These are phyloP conservation scores for Nycticorax nycticorax DNA, from an alignment of 2,113 vertebrate genomes.

Conservation along the genomic window DNA sequence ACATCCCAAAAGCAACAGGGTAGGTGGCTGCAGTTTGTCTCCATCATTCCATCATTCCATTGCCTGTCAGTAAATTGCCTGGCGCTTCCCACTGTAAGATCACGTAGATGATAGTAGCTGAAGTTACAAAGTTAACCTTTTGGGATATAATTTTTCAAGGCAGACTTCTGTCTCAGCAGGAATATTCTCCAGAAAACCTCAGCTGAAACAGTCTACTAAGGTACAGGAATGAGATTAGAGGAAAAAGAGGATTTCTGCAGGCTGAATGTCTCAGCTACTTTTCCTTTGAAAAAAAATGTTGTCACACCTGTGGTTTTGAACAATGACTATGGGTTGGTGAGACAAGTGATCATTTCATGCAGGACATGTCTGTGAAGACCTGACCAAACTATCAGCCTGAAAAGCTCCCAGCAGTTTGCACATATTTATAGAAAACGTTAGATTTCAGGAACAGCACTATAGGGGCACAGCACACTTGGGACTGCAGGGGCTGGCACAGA, in stretches of 20 bases:
- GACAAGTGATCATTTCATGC: not conserved
- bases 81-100: not conserved
- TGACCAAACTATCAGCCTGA: not conserved
- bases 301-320: not conserved
- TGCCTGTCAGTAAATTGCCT: not conserved
- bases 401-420: not conserved
- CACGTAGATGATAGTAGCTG: not conserved
- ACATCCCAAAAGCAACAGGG: not conserved
- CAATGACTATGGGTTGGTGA: not conserved
- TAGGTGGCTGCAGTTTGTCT: not conserved
- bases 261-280: not conserved
- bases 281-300: not conserved
- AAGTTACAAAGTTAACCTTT: not conserved
- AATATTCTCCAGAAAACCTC: not conserved
- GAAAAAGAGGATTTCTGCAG: not conserved
- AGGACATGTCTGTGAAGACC: not conserved
- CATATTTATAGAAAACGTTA: accelerated
- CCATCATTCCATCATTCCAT: not conserved
- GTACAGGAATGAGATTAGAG: not conserved
- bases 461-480: not conserved
- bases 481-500: not conserved
- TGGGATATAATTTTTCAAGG: not conserved
- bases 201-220: not conserved
- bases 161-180: not conserved
- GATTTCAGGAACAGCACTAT: not conserved